These are phyloP conservation scores for Eurypyga helias DNA, from an alignment of 2,113 vertebrate genomes.

Conservation along the genomic window DNA sequence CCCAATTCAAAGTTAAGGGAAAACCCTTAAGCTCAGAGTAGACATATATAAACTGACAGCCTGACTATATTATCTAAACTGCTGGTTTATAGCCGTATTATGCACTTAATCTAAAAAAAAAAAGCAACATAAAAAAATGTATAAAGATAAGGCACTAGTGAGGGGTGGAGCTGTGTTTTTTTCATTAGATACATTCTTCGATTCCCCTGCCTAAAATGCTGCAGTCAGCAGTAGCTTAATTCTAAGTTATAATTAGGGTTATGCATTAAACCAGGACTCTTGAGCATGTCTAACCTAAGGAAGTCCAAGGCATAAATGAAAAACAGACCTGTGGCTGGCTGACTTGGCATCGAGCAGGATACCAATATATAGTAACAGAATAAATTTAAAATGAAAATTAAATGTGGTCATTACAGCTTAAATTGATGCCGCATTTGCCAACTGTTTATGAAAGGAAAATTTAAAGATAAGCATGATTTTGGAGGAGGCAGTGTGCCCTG, in stretches of 20 bases:
- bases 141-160: conserved; percentile 67
- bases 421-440: conserved; percentile 68
- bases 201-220: conserved; percentile 73
- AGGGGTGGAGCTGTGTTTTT: conserved; percentile 55
- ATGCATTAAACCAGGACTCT: conserved; percentile 79
- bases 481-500: conserved; percentile 26
- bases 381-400: conserved; percentile 78
- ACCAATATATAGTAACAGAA: conserved; percentile 71
- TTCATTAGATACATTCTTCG: conserved; percentile 73
- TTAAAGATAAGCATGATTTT: conserved; percentile 50
- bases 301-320: conserved; percentile 72
- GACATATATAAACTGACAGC: conserved; percentile 54
- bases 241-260: conserved; percentile 83
- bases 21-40: conserved; percentile 63
- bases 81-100: conserved; percentile 71
- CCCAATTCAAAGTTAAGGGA: conserved; percentile 49
- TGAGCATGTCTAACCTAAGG: conserved; percentile 74
- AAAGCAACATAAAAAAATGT: conserved; percentile 50
- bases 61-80: conserved; percentile 71
- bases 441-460: conserved; percentile 64
- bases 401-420: conserved; percentile 75
- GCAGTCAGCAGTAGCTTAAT: conserved; percentile 80
- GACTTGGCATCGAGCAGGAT: conserved; percentile 68
- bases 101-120: conserved; percentile 58
- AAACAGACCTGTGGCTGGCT: conserved; percentile 76